These are phyloP conservation scores for Penaeus monodon DNA, from an alignment of 2,888 invertebrate species.

Conservation along the genomic window DNA sequence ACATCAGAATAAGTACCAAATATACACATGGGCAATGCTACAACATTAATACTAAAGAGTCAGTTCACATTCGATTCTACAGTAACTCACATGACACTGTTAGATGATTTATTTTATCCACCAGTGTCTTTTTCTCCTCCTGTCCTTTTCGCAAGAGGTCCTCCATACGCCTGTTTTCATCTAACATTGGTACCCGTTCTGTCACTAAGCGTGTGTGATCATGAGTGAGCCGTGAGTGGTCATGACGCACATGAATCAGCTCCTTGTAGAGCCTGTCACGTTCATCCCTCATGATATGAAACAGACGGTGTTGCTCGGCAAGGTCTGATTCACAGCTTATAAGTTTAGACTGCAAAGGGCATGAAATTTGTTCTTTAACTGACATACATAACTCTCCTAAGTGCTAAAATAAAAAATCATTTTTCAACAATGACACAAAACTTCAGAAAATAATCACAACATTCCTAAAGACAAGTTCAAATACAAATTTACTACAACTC, in stretches of 20 bases:
- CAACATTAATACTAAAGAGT: neutral
- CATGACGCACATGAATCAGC: slow-evolving; percentile 57
- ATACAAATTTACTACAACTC: too few relatives aligned
- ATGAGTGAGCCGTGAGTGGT: slow-evolving; percentile 56
- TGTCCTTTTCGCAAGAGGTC: slow-evolving; percentile 47
- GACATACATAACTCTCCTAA: too few relatives aligned
- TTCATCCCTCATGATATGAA: slow-evolving; percentile 58
- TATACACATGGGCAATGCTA: too few relatives aligned
- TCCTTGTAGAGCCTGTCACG: slow-evolving; percentile 59
- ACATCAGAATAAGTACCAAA: too few relatives aligned
- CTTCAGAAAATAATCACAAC: too few relatives aligned
- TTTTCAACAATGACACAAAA: too few relatives aligned
- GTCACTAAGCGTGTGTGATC: slow-evolving; percentile 57
- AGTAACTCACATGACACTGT: slow-evolving; percentile 55
- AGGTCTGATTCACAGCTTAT: slow-evolving; percentile 53
- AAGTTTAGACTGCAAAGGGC: slow-evolving; percentile 48
- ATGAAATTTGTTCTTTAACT: neutral
- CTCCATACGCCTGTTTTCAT: slow-evolving; percentile 52
- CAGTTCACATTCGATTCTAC: neutral
- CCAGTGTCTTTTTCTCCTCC: slow-evolving; percentile 59
- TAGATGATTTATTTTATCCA: slow-evolving; percentile 62
- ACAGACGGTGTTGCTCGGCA: slow-evolving; percentile 61
- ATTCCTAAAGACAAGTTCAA: too few relatives aligned
- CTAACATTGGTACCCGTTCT: slow-evolving; percentile 47
- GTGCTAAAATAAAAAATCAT: too few relatives aligned